A percentile compares a stretch with the other conserved stretches of the same genome.
phyloP scores from a whole-genome alignment of 1,140 invertebrate genomes.

The Drosophila micromelanica region DNA sequence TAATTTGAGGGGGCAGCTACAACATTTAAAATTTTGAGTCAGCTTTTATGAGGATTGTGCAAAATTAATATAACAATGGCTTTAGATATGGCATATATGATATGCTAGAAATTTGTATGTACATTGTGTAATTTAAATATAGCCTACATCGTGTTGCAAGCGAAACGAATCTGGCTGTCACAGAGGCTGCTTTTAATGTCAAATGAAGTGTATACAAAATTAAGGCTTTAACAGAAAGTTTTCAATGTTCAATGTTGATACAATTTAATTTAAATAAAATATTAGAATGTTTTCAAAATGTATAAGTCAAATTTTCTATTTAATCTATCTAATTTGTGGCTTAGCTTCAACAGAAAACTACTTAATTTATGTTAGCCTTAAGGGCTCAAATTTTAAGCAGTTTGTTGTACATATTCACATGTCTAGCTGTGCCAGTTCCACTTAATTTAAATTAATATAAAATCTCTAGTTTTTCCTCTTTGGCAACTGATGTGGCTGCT shows the following conservation, averaged over 20 bases:
- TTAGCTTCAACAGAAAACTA: too few relatives aligned
- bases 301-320: too few relatives aligned
- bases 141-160: slow-evolving; percentile 2
- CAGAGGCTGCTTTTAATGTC: not conserved
- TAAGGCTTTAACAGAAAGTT: not conserved
- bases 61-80: slow-evolving; percentile 25
- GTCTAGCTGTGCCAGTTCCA: not conserved
- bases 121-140: slow-evolving; percentile 14
- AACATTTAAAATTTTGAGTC: not conserved
- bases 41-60: not conserved
- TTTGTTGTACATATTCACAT: not conserved
- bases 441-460: slow-evolving; percentile 16
- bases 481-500: not conserved
- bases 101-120: slow-evolving; percentile 14
- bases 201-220: not conserved
- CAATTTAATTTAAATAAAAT: too few relatives aligned
- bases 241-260: not conserved
- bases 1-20: not conserved
- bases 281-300: too few relatives aligned
- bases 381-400: not conserved
- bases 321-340: too few relatives aligned
- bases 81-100: slow-evolving; percentile 28
- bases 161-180: not conserved
- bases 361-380: too few relatives aligned
- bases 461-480: slow-evolving; percentile 4